phyloP scores from a whole-genome alignment of 1,140 invertebrate species.

The Idris sp. region DNA sequence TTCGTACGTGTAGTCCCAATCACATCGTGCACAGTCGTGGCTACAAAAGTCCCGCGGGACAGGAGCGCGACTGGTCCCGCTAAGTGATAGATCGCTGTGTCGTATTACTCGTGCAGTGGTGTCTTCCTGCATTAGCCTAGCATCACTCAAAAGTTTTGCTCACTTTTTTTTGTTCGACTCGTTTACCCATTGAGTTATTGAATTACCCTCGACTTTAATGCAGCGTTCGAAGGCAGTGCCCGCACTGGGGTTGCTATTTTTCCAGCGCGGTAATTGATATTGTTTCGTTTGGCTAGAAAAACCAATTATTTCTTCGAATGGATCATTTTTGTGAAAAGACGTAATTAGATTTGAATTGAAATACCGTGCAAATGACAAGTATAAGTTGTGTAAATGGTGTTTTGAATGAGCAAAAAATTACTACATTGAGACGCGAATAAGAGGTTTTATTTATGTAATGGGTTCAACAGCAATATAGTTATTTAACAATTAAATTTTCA shows the following conservation, averaged over 20 bases:
- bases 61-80: conserved; percentile 4
- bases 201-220: conserved; percentile 19
- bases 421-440: no score
- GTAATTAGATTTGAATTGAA: no score
- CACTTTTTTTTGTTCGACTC: conserved; percentile 28
- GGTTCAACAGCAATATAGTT: no score
- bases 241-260: neutral
- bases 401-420: no score
- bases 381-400: no score
- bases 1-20: conserved; percentile 67
- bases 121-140: conserved; percentile 31
- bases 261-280: conserved; percentile 13
- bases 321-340: neutral
- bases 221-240: neutral
- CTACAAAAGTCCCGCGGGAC: conserved; percentile 70
- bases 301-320: conserved; percentile 12
- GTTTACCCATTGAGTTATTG: conserved; percentile 39
- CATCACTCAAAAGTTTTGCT: conserved; percentile 42
- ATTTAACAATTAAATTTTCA: no score
- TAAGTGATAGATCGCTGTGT: conserved; percentile 65
- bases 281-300: conserved; percentile 3
- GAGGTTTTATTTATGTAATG: no score
- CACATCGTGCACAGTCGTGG: conserved; percentile 66
- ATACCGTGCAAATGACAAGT: no score
- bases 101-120: conserved; percentile 26